phyloP scores from a whole-genome alignment of 2,113 vertebrate species.

The Cacatua alba region DNA sequence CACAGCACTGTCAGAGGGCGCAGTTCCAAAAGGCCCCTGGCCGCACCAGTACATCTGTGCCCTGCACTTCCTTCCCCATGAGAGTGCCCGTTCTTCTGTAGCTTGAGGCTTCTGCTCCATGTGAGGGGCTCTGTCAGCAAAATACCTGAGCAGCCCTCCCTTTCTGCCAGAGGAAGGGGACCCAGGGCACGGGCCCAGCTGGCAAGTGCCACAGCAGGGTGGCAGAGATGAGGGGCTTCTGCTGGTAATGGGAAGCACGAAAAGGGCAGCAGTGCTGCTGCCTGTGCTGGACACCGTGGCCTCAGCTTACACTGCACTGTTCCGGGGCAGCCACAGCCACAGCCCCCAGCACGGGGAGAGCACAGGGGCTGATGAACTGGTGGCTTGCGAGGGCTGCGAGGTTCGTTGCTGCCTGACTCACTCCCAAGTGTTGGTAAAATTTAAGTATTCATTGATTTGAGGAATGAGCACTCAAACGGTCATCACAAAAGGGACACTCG shows the following conservation, averaged over 20 bases:
- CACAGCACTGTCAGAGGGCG: neutral
- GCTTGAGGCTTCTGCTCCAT: neutral
- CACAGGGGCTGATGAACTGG: fast-evolving
- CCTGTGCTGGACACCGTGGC: neutral
- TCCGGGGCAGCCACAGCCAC: neutral
- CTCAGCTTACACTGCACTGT: neutral
- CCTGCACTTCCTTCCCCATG: neutral
- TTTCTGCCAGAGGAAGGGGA: neutral
- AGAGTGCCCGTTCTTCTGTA: neutral
- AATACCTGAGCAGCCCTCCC: neutral
- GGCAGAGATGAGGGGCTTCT: neutral
- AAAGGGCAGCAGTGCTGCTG: neutral
- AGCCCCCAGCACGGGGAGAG: neutral
- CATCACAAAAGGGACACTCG: neutral
- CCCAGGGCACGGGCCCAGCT: fast-evolving
- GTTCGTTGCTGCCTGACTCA: neutral
- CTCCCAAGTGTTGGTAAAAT: neutral
- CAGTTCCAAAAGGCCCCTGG: neutral
- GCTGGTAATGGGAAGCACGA: neutral
- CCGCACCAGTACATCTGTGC: fast-evolving
- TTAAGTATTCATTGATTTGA: neutral
- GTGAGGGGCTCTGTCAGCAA: fast-evolving
- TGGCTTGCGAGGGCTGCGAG: fast-evolving
- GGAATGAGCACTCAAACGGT: neutral
- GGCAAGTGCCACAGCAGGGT: neutral